These are phyloP conservation scores for Galleria mellonella DNA, from an alignment of 1,140 invertebrate species.

Conservation along the genomic window DNA sequence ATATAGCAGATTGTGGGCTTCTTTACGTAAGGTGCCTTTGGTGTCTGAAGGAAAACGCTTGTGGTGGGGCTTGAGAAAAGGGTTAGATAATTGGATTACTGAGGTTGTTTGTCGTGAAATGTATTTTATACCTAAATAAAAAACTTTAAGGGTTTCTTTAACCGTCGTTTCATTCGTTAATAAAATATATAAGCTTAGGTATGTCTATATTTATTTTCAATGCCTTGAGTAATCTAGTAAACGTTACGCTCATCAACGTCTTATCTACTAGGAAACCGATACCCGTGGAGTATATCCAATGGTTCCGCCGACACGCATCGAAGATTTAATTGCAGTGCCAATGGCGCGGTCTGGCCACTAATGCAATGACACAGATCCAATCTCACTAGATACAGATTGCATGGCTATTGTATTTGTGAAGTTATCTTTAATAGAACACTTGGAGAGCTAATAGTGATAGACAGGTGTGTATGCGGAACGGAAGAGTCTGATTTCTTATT, in stretches of 20 bases:
- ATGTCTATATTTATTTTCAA: too few species aligned
- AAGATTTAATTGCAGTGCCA: constrained; percentile 34
- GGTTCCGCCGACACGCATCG: constrained; percentile 31
- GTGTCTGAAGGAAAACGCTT: constrained; percentile 6
- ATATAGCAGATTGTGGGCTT: constrained; percentile 14
- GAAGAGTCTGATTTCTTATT: too few species aligned
- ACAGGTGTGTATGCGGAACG: neutral
- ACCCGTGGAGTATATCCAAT: constrained; percentile 31
- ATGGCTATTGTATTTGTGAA: constrained; percentile 8
- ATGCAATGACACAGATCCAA: constrained; percentile 23
- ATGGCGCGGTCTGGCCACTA: constrained; percentile 19
- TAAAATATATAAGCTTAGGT: too few species aligned
- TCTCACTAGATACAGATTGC: constrained; percentile 5
- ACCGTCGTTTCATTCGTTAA: too few species aligned
- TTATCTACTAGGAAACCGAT: constrained; percentile 23
- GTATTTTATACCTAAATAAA: too few species aligned
- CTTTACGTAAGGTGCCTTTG: constrained; percentile 14
- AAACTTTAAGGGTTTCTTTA: too few species aligned
- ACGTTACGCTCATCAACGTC: too few species aligned
- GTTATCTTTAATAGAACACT: neutral
- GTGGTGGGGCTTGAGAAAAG: constrained; percentile 7
- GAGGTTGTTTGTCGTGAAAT: neutral
- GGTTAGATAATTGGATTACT: constrained; percentile 4
- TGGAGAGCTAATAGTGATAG: constrained; percentile 1
- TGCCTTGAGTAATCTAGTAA: too few species aligned